Base-by-base conservation (phyloP, 2,888 invertebrate genomes). In the Opisthograptis luteolata region DNA sequence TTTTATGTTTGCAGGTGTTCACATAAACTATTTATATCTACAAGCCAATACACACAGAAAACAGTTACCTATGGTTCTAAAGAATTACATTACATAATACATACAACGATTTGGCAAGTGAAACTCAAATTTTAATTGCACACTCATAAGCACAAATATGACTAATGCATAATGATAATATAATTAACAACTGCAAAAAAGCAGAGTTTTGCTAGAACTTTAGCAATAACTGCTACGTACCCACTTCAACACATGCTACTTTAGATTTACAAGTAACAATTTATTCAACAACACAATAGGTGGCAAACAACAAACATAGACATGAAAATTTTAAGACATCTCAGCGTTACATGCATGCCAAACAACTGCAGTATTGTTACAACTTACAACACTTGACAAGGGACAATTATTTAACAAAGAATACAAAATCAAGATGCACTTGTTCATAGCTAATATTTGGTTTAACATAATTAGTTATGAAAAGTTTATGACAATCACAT, bases 281-380 rank as follows among this genome's bases (percentile, higher is more conserved):
- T 28, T 28, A 51, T 43, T 44, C 37, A 14, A 44, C 50, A 36
- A 27, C 31, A 42, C 42, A 51, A 46, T 28, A 36, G 46, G 44
- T 46, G 31, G 30, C 45, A 51, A 27, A 32, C 30, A 34, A 55
- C 53, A 55, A 42, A 41, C 50, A 55, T 47, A 58, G 44, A 53
- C 58, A 55, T 27, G 37, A 42, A 45, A 55, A 39, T 28, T 44
- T 12, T 37, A 36, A 50, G 32, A 40, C 43, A 50, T 39, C 32
- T 30, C 48, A 10, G 37, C 15, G 6, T 22, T 19, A 25, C 50
- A 51, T 51, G 44, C 50, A 51, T 51, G 44, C 50, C 20, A 30
- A 40, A n/a, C 20, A 48, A 36, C 42, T 14, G 6, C 9, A 49
- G 13, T 30, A 37, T 17, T 9, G 7, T 35, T n/a, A n/a, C n/a